Base-by-base conservation (phyloP, 1,140 invertebrate species). In the Apis cerana region DNA sequence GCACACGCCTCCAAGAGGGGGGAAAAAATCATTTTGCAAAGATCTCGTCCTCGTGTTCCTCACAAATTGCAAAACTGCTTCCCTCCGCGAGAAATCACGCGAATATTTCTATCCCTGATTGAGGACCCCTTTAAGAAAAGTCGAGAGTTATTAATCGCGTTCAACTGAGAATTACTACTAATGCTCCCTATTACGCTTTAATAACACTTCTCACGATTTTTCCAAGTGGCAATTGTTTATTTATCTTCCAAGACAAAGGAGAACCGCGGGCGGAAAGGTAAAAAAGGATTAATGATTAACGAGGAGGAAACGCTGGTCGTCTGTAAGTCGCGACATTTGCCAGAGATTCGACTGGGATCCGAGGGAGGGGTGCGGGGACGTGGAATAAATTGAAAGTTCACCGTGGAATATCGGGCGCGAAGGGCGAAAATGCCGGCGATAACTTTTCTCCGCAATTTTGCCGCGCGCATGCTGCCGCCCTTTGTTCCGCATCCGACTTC, bases 361-460 rank as follows among this genome's bases (percentile, higher is more conserved):
- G 27, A 9, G 15, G 65, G 13, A 12, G 23, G 43, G 50, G 21
- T 27, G 48, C 43, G 58, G 77, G 78, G 61, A 74, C 59, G 43
- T 19, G 69, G 82, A 84, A 84, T 84, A 84, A 84, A 80, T 84
- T 84, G 82, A 84, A 84, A 84, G 82, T 84, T 84, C 82, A 84
- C 75, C n/a, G 75, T 43, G 67, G 75, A 79, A 78, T 79, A 79
- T 83, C 75, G 54, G 77, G n/a, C 67, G 21, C 69, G 70, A 75
- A 61, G 82, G 82, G 56, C 69, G 48, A 74, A 80, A 84, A 84
- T 84, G 61, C 67, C 69, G 77, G 23, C 77, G 82, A 80, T 84
- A 84, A 84, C 69, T 80, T 80, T 84, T 23, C 62, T 8, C 70
- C 27, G 48, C 61, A 84, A 80, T 80, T 83, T 75, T 74, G 61